A percentile compares a stretch with the other conserved stretches of the same genome.
These are phyloP conservation scores for Monomorium pharaonis DNA, from an alignment of 1,140 invertebrate genomes.

Conservation along the genomic window DNA sequence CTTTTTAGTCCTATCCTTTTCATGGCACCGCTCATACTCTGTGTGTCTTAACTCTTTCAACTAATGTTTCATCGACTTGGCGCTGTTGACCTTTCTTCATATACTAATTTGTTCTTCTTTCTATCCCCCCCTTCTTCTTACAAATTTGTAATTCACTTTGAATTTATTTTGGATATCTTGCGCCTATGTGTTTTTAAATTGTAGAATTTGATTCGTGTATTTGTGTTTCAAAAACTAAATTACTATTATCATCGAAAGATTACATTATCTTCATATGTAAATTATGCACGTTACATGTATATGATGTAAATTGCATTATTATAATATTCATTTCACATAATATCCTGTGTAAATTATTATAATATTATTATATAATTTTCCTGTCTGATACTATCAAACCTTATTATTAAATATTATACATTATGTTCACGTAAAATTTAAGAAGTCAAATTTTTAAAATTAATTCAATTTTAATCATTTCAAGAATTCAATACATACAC, in stretches of 20 bases:
- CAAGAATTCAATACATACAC: background rate
- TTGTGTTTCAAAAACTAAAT: background rate
- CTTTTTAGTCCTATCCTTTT: conserved; percentile 74
- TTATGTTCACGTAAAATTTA: background rate
- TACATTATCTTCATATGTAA: background rate
- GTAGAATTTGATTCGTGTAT: background rate
- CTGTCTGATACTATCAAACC: background rate
- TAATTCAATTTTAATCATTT: background rate
- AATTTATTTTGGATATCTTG: background rate
- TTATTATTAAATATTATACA: background rate
- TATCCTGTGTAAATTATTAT: conserved; percentile 6
- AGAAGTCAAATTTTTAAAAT: background rate
- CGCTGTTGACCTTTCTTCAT: background rate
- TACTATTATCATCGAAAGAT: background rate
- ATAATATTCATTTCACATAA: background rate
- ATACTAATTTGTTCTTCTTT: conserved; percentile 13
- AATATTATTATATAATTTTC: conserved; percentile 8
- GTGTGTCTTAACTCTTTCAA: conserved; percentile 68
- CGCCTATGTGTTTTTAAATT: background rate
- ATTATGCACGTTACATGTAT: background rate
- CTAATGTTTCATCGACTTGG: conserved; percentile 22
- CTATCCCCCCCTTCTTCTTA: no score
- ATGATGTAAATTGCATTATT: conserved; percentile 1
- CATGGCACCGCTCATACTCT: conserved; percentile 66
- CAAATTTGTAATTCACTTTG: background rate